Evolutionary conservation across 1,140 invertebrate genomes (phyloP).

Genomic region (Drosophila sp.): DNA sequence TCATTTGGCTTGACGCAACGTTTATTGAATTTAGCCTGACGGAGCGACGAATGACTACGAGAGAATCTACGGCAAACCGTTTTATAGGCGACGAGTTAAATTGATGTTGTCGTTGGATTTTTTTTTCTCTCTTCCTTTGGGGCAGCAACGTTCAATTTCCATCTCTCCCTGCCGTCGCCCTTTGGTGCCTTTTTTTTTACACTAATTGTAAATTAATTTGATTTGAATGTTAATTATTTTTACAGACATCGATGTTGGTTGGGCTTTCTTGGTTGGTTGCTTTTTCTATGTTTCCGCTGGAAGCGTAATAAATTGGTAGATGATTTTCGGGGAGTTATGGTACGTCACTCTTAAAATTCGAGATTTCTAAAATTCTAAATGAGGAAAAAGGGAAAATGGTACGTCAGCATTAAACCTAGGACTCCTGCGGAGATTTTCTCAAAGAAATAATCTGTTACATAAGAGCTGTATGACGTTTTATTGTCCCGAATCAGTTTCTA

Average conservation of each 20-base stretch:
- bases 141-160: slow-evolving; percentile 6
- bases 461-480: too few relatives aligned
- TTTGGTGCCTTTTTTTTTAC: slow-evolving; percentile 12
- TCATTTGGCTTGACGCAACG: slow-evolving; percentile 47
- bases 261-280: not conserved
- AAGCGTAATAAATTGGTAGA: not conserved
- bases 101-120: slow-evolving; percentile 37
- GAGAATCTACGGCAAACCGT: not conserved
- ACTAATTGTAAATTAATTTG: slow-evolving; percentile 72
- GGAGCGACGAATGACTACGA: not conserved
- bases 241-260: slow-evolving; percentile 35
- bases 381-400: too few relatives aligned
- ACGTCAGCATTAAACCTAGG: too few relatives aligned
- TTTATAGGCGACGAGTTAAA: slow-evolving; percentile 21
- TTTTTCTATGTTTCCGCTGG: not conserved
- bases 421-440: too few relatives aligned
- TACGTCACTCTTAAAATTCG: too few relatives aligned
- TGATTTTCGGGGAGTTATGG: not conserved
- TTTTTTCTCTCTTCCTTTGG: not conserved
- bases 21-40: slow-evolving; percentile 64
- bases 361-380: too few relatives aligned
- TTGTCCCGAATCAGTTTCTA: too few relatives aligned
- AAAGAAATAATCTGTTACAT: too few relatives aligned
- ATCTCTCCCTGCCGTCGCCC: not conserved
- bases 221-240: slow-evolving; percentile 67